Evolutionary conservation across 2,888 invertebrate genomes (phyloP).

Genomic region (Helleia helle): DNA sequence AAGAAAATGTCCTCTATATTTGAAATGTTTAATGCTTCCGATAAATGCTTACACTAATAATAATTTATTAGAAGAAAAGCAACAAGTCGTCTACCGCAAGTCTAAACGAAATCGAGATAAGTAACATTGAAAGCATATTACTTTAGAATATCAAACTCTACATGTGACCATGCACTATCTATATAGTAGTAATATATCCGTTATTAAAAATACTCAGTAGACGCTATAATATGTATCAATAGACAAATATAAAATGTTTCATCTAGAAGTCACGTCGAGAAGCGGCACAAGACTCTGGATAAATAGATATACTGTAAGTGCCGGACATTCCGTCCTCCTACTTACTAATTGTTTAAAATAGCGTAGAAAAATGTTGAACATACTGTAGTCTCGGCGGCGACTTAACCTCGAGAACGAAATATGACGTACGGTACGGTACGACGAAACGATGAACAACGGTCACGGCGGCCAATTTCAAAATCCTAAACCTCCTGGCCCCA

Average conservation of each 20-base stretch:
- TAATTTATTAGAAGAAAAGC: constrained; percentile 34
- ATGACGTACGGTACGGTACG: too few relatives aligned
- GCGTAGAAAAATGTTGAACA: too few relatives aligned
- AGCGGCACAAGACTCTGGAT: too few relatives aligned
- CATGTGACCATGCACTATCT: constrained; percentile 35
- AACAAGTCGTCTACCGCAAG: constrained; percentile 34
- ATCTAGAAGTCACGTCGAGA: too few relatives aligned
- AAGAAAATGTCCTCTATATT: background rate
- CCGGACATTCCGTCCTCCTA: too few relatives aligned
- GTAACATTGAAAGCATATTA: constrained; percentile 47
- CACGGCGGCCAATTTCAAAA: background rate
- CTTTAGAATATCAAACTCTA: constrained; percentile 31
- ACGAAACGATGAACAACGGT: too few relatives aligned
- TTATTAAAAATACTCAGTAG: constrained; percentile 36
- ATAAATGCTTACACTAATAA: background rate
- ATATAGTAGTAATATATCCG: constrained; percentile 25
- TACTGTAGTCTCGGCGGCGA: too few relatives aligned
- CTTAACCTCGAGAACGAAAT: too few relatives aligned
- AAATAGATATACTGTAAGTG: too few relatives aligned
- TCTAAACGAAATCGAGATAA: constrained; percentile 34
- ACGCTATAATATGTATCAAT: constrained; percentile 23
- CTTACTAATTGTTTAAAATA: too few relatives aligned
- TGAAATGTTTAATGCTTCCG: background rate
- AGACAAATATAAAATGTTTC: constrained; percentile 27
- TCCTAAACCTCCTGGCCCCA: too few relatives aligned